Conservation (phyloP, 2,113 vertebrate genomes). For the Heterotis niloticus region DNA sequence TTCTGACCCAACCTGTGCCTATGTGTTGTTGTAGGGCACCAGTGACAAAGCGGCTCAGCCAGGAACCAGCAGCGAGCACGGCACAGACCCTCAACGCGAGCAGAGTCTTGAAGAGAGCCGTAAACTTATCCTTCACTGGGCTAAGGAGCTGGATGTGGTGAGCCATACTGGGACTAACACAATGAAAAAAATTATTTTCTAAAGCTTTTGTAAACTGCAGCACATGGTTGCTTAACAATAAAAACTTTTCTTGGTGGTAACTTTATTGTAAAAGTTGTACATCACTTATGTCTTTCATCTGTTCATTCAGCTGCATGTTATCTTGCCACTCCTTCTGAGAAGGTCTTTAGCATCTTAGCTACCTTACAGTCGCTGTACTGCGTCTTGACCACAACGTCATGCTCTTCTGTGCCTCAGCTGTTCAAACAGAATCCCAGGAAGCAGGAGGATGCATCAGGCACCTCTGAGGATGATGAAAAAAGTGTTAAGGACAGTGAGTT, state of each 20-base stretch:
- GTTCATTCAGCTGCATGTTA: too few relatives aligned
- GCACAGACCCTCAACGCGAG: slow-evolving; percentile 34
- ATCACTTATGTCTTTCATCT: too few relatives aligned
- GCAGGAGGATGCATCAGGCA: background rate
- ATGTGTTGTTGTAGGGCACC: slow-evolving; percentile 28
- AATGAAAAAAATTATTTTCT: background rate
- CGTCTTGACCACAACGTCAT: too few relatives aligned
- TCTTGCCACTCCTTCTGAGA: too few relatives aligned
- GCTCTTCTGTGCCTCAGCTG: background rate
- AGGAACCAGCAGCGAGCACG: slow-evolving; percentile 9
- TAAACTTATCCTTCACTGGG: slow-evolving; percentile 66
- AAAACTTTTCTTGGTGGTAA: slow-evolving; percentile 33
- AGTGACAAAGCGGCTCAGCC: slow-evolving; percentile 22
- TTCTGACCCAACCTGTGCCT: background rate
- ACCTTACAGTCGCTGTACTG: too few relatives aligned
- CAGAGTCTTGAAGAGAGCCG: slow-evolving; percentile 63
- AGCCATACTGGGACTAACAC: background rate
- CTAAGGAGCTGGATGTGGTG: slow-evolving; percentile 61
- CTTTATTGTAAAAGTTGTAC: slow-evolving; percentile 27
- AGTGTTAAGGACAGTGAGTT: slow-evolving; percentile 25
- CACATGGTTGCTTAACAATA: too few relatives aligned
- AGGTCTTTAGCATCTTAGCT: too few relatives aligned
- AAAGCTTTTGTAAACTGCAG: background rate
- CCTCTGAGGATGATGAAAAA: background rate
- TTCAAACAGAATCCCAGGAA: background rate